phyloP scores from a whole-genome alignment of 1,140 invertebrate species.

The Apocrypta bakeri region DNA sequence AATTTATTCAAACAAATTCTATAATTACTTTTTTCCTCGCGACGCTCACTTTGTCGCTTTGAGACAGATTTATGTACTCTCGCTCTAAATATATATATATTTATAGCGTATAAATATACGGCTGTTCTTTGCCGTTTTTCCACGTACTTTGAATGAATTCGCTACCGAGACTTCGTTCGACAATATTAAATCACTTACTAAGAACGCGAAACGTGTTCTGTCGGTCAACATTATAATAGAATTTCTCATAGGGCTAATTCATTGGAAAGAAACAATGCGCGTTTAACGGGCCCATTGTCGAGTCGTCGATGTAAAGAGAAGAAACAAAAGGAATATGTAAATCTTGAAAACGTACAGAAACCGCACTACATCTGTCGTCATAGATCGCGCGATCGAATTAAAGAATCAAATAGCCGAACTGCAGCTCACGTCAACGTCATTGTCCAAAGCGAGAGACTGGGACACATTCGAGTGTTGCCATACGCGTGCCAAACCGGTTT shows the following conservation, averaged over 20 bases:
- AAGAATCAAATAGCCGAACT: slow-evolving; percentile 28
- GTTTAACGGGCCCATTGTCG: too few relatives aligned
- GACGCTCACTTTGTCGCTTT: slow-evolving; percentile 6
- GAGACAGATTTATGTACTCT: slow-evolving; percentile 45
- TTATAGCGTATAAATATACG: too few relatives aligned
- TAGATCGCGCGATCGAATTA: not conserved
- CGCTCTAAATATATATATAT: too few relatives aligned
- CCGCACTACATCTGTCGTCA: not conserved
- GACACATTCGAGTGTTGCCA: slow-evolving; percentile 50
- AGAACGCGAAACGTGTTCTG: too few relatives aligned
- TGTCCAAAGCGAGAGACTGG: slow-evolving; percentile 54
- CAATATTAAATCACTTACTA: too few relatives aligned
- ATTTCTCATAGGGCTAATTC: too few relatives aligned
- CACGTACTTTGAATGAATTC: too few relatives aligned
- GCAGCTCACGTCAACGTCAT: slow-evolving; percentile 6
- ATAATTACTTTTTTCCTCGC: slow-evolving; percentile 68
- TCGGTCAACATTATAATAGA: too few relatives aligned
- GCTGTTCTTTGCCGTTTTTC: too few relatives aligned
- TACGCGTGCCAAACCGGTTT: slow-evolving; percentile 63
- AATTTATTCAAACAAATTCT: slow-evolving; percentile 73
- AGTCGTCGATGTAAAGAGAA: too few relatives aligned
- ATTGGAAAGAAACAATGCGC: too few relatives aligned
- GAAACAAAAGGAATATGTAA: not conserved
- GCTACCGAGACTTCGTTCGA: too few relatives aligned
- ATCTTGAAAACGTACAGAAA: not conserved